Base-by-base conservation (phyloP, 2,113 vertebrate genomes). In the Dascyllus trimaculatus region DNA sequence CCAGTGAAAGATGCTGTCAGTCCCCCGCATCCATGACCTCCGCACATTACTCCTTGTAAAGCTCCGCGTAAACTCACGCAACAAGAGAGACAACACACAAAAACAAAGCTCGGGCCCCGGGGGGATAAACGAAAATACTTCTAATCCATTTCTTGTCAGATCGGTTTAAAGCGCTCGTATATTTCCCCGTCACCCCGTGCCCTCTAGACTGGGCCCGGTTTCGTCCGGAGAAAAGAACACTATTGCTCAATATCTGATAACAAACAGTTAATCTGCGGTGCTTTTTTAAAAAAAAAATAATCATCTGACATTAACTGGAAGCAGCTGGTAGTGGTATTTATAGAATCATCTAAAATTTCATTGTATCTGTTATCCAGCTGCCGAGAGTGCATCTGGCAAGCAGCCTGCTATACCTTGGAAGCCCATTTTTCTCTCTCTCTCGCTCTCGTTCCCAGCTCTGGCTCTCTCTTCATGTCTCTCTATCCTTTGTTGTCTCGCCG, bases 311-410 rank as follows among this genome's bases (percentile, higher is more conserved):
- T 90, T 92, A 91, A 94, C 89, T 90, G 84, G 84, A 89, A 91
- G 82, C 94, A 94, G 92, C 88, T 94, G 93, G 71, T 38, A 1
- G 63, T 18, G 87, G 90, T 94, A 94, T 95, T 94, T 95, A 94
- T 94, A 94, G 94, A 94, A 92, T 81, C 76, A 95, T 92, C 91
- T 94, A 89, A 91, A 91, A 95, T 94, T 88, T 95, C 87, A 93
- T 91, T 89, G 87, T 90, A 92, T 93, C 89, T 93, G 93, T 93
- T 91, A 88, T 92, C 88, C 94, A 94, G 94, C 92, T 93, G 93
- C 88, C 17, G 84, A 79, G 79, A 87, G 52, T 85, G 85, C 91
- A 92, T 89, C 91, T 95, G 94, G 93, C 88, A 87, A 26, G 60
- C 71, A 85, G 84, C 89, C 88, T 73, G 83, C 77, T 79, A 53